Evolutionary conservation across 1,140 invertebrate species (phyloP).

Genomic region (Oreohelix idahoensis): DNA sequence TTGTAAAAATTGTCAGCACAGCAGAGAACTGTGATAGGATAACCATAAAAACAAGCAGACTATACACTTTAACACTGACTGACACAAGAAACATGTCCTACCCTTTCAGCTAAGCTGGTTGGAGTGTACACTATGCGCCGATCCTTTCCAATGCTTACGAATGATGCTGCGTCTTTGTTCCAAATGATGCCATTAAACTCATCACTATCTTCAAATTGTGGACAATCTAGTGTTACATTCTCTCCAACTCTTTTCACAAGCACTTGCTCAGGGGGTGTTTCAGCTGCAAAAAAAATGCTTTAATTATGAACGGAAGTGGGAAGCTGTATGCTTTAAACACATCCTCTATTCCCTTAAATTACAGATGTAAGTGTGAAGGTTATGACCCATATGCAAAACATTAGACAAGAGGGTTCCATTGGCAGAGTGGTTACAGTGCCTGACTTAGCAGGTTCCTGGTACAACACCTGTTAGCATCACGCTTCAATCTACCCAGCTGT

Average conservation of each 20-base stretch:
- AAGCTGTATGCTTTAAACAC: no score
- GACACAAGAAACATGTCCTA: neutral
- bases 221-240: neutral
- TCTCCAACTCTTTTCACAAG: neutral
- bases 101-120: neutral
- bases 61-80: no score
- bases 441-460: neutral
- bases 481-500: no score
- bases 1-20: no score
- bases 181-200: neutral
- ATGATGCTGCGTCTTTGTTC: neutral
- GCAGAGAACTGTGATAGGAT: no score
- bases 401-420: neutral
- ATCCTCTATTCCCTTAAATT: neutral
- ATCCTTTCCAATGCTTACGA: neutral
- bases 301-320: neutral
- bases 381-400: neutral
- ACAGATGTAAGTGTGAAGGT: neutral
- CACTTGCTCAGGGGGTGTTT: neutral
- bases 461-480: no score
- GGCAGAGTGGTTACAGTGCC: no score
- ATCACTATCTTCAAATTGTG: neutral
- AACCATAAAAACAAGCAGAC: no score
- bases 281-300: neutral
- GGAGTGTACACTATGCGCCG: neutral